Percentiles rank a stretch among this genome's conserved stretches.
Evolutionary conservation across 2,113 vertebrate species (phyloP).

Genomic region (Telmatochromis sp.): DNA sequence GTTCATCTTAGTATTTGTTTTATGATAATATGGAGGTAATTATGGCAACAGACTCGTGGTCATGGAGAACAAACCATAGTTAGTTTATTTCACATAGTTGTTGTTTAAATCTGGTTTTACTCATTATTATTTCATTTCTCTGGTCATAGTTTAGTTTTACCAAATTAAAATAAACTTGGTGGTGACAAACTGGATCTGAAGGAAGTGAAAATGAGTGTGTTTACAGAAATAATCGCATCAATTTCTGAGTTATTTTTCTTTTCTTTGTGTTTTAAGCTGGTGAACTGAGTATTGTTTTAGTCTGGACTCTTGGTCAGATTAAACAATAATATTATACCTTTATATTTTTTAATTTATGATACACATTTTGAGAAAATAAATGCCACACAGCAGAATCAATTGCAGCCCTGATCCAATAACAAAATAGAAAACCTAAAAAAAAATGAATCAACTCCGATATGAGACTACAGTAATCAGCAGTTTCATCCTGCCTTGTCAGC

Average conservation of each 20-base stretch:
- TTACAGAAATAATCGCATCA: accelerated
- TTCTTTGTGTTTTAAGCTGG: neutral
- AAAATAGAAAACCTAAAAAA: neutral
- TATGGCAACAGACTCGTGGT: neutral
- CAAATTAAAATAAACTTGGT: neutral
- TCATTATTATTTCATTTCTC: neutral
- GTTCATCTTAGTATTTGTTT: neutral
- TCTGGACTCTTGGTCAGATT: neutral
- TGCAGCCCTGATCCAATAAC: accelerated
- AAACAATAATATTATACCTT: neutral
- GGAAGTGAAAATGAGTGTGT: neutral
- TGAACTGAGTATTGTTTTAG: neutral
- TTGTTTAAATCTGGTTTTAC: neutral
- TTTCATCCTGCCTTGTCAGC: neutral
- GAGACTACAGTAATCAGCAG: neutral
- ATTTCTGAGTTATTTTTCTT: neutral
- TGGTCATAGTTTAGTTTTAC: neutral
- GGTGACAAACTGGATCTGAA: neutral
- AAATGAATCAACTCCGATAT: accelerated
- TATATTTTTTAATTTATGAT: neutral
- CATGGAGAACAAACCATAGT: neutral
- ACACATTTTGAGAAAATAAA: neutral
- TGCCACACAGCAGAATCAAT: accelerated
- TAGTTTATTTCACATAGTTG: neutral
- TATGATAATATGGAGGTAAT: neutral